Conservation (phyloP, 2,888 invertebrate genomes). For the Mesorhabditis spiculigera region DNA sequence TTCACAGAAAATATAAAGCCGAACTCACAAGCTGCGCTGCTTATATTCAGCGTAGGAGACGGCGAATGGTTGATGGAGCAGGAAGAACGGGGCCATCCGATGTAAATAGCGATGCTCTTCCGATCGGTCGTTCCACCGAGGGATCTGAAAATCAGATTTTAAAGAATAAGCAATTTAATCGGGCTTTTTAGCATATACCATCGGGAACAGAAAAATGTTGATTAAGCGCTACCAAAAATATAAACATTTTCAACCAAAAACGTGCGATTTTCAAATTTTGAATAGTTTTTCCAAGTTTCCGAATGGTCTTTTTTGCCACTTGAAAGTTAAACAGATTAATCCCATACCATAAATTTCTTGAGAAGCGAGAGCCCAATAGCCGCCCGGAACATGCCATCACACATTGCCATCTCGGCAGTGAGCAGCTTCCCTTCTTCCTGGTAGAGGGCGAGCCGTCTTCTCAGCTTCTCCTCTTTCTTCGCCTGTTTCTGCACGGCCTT, state of each 20-base stretch:
- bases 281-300: neutral
- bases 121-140: constrained; percentile 19
- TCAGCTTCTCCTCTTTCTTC: too few relatives aligned
- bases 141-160: constrained; percentile 18
- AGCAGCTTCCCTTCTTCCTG: neutral
- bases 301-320: too few relatives aligned
- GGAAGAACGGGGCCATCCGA: constrained; percentile 23
- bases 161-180: neutral
- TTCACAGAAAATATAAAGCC: neutral
- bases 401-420: neutral
- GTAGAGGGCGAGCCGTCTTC: too few relatives aligned
- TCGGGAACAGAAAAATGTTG: too few relatives aligned
- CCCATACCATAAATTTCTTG: too few relatives aligned
- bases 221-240: too few relatives aligned
- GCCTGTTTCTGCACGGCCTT: too few relatives aligned
- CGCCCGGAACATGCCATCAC: constrained; percentile 1
- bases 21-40: constrained; percentile 9
- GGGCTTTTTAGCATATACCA: neutral
- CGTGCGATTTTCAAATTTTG: neutral
- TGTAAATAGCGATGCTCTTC: constrained; percentile 28
- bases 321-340: too few relatives aligned
- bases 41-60: constrained; percentile 23
- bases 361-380: neutral
- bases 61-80: constrained; percentile 22
- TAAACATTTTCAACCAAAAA: neutral